Evolutionary conservation across 2,797 vertebrate genomes (phyloP), one percentile per base, ranked within the genome.

Genomic region (Choloepus didactylus): DNA sequence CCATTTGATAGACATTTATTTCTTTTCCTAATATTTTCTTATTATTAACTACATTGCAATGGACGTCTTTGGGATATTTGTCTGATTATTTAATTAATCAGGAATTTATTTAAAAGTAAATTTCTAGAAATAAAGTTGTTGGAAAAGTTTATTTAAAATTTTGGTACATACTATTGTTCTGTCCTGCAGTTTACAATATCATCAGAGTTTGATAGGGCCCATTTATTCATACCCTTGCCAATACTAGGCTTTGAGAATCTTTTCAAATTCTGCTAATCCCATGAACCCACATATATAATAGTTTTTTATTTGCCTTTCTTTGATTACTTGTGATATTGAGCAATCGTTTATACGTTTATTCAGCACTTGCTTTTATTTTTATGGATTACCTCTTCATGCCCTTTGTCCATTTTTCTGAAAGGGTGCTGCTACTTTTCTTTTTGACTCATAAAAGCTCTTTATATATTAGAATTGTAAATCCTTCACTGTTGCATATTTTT

Each of bases 401-500:
- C 1, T 41, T 87, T 76, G 60, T 93, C 18, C 10, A 35, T 70
- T 85, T 81, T 93, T 90, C n/a, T 77, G 29, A 82, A 85, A 82
- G 15, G 21, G 10, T 59, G 2, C 49, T 73, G 19, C 10, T 77
- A 64, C 19, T 81, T 44, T 89, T 81, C 19, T 93, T 72, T 77
- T 27, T 81, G 38, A 66, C 18, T 72, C 89, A 25, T 64, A 56
- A 85, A 69, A 56, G 12, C 18, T 59, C 38, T 49, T 81, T 49
- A 35, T 56, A 23, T 66, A 23, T 38, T 75, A 73, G 82, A 75
- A 73, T 41, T 72, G 31, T 72, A 64, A 94, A 38, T 14, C 29
- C 31, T 41, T 80, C 67, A 10, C 44, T 66, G 38, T 89, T 25
- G 27, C 38, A 8, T 66, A 41, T 60, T 81, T 10, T 67, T 75